Conservation (phyloP, 2,113 vertebrate species). For the Notarius quadriscutis region DNA sequence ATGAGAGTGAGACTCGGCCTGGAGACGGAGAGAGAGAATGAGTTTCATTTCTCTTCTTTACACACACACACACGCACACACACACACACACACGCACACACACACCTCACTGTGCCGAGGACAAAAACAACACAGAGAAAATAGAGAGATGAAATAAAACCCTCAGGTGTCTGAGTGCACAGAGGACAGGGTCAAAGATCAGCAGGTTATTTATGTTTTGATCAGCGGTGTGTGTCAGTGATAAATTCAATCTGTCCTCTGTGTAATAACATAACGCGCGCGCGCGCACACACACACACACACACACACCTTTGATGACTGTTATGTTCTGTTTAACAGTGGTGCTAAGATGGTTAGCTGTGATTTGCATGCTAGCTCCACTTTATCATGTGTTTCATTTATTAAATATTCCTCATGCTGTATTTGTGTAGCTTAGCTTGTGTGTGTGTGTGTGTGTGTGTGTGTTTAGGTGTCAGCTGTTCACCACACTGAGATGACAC, state of each 20-base stretch:
- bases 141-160: not conserved
- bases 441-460: too few relatives aligned
- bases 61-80: not conserved
- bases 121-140: not conserved
- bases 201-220: not conserved
- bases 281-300: too few relatives aligned
- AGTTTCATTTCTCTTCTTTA: too few relatives aligned
- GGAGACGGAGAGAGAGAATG: too few relatives aligned
- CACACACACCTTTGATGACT: too few relatives aligned
- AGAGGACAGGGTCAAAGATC: not conserved
- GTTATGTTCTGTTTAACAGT: not conserved
- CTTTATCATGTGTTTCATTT: too few relatives aligned
- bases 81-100: conserved; percentile 12
- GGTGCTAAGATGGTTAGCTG: not conserved
- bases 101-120: conserved; percentile 16
- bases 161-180: not conserved
- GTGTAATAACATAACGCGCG: not conserved
- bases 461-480: too few relatives aligned
- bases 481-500: too few relatives aligned
- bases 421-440: too few relatives aligned
- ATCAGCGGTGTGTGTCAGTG: conserved; percentile 6
- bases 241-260: conserved; percentile 16
- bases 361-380: not conserved
- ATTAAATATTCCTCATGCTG: too few relatives aligned
- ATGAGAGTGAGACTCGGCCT: not conserved